Base-by-base conservation (phyloP, 2,797 vertebrate genomes). In the Chaunax sp. region DNA sequence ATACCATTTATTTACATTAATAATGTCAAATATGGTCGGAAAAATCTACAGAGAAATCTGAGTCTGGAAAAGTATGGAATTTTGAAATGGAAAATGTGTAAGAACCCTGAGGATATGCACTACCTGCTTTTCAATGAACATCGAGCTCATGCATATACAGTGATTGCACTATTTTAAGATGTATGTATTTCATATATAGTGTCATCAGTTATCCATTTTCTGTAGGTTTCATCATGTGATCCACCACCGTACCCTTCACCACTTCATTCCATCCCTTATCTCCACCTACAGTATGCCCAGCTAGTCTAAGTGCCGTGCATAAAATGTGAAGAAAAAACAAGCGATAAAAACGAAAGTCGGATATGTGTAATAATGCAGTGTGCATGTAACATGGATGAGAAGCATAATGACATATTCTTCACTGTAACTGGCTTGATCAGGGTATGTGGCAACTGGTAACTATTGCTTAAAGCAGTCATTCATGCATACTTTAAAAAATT, bases 291-390 rank as follows among this genome's bases (percentile, higher is more conserved):
- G 10, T 7, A 14, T 16, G 20, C 20, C n/a, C 3, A 19, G 22
- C 38, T 69, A 5, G 23, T 28, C 13, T 7, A 10, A 13, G 11
- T 37, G 13, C 14, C 18, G 5, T 3, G 28, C 4, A 13, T 44
- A 15, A 37, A 30, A 33, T 45, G 22, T 55, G 4, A 15, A 49
- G 19, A 52, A 46, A 52, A 46, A 68, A 68, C 2, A 14, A 19
- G 35, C 40, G 18, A 52, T 61, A 18, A 54, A 61, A 46, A 22
- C 37, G 35, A 63, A 63, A 64, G 5, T 3, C 37, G 19, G 46
- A 52, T 33, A 52, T 38, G 16, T 46, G 61, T 35, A 13, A 50
- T 54, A 60, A 55, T 20, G 57, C 23, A 18, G 51, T 45, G 16
- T 52, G 35, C n/a, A 18, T 30, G 19, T 20, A 46, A 15, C 14